Evolutionary conservation across 2,888 invertebrate species (phyloP).

Genomic region (Biston betularia): DNA sequence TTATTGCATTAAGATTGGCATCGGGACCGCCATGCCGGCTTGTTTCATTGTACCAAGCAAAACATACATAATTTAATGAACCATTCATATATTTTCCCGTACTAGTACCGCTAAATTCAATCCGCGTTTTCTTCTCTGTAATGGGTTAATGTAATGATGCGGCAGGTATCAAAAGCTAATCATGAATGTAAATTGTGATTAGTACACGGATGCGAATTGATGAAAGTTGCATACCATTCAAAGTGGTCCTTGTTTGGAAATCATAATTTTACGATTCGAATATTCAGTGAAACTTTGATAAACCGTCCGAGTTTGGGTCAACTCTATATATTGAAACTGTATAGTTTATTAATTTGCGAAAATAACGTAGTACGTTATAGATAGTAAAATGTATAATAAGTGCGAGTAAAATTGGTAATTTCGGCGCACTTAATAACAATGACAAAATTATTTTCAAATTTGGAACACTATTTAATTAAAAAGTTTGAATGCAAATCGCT

Average conservation of each 20-base stretch:
- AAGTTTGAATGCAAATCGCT: no score
- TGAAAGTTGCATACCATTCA: slow-evolving; percentile 29
- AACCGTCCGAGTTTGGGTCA: no score
- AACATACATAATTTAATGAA: slow-evolving; percentile 63
- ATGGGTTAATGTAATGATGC: slow-evolving; percentile 64
- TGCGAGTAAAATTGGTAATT: no score
- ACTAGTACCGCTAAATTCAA: slow-evolving; percentile 67
- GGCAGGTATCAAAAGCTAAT: slow-evolving; percentile 60
- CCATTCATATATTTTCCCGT: slow-evolving; percentile 60
- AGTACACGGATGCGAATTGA: slow-evolving; percentile 23
- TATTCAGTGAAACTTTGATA: background rate
- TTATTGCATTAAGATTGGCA: slow-evolving; percentile 71
- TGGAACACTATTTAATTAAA: no score
- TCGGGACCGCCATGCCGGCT: slow-evolving; percentile 58
- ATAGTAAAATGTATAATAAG: no score
- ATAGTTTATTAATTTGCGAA: no score
- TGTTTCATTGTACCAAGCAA: slow-evolving; percentile 56
- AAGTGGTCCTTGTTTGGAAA: background rate
- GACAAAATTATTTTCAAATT: no score
- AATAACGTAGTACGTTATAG: no score
- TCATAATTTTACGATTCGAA: background rate
- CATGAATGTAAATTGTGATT: slow-evolving; percentile 41
- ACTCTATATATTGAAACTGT: no score
- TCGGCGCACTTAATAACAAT: no score
- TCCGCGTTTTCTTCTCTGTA: slow-evolving; percentile 64